phyloP scores from a whole-genome alignment of 2,888 invertebrate species.

The Slavum lentiscoides region DNA sequence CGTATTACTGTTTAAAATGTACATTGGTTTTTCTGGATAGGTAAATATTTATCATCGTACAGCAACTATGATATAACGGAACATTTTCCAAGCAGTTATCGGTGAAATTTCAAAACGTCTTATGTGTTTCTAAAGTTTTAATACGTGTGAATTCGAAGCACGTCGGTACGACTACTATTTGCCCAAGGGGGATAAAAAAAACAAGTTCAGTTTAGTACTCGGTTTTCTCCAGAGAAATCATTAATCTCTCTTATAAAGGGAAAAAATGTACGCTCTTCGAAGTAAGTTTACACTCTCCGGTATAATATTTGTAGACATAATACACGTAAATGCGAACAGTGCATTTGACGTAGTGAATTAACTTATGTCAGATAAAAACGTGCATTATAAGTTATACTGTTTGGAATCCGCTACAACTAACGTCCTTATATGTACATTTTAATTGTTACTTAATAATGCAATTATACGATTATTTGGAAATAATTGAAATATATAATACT shows the following conservation, averaged over 20 bases:
- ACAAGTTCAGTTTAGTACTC: background rate
- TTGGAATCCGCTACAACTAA: too few relatives aligned
- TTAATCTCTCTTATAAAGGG: conserved; percentile 13
- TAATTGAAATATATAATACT: too few relatives aligned
- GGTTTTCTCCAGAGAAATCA: conserved; percentile 28
- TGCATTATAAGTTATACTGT: too few relatives aligned
- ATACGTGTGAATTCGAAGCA: background rate
- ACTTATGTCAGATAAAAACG: background rate
- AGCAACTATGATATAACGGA: too few relatives aligned
- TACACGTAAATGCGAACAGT: conserved; percentile 25
- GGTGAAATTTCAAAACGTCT: background rate
- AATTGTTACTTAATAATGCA: too few relatives aligned
- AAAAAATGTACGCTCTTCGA: conserved; percentile 12
- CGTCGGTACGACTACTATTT: background rate
- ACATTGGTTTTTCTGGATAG: too few relatives aligned
- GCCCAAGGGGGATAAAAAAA: background rate
- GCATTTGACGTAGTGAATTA: conserved; percentile 23
- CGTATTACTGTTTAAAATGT: too few relatives aligned
- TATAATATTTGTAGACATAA: conserved; percentile 27
- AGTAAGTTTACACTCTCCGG: conserved; percentile 24
- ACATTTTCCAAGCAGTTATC: background rate
- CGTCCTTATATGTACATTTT: too few relatives aligned
- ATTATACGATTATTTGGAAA: too few relatives aligned
- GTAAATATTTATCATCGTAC: too few relatives aligned
- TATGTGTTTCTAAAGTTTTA: too few relatives aligned